Conservation (phyloP, 2,113 vertebrate species). For the Apteryx owenii region DNA sequence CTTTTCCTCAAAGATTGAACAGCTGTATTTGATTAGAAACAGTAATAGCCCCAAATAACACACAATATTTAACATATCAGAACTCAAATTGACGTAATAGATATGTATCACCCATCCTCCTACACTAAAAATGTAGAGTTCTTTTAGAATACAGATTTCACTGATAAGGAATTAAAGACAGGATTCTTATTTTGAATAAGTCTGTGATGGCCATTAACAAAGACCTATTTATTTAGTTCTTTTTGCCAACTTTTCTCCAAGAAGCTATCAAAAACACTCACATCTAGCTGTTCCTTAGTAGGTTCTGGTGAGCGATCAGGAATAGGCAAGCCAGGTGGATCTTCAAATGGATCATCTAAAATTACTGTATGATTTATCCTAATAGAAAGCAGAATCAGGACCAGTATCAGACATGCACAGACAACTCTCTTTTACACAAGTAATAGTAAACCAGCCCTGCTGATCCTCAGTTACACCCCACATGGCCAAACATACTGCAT, state of each 20-base stretch:
- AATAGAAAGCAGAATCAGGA: conserved; percentile 48
- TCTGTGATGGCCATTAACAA: neutral
- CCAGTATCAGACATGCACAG: neutral
- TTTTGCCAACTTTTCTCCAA: neutral
- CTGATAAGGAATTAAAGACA: neutral
- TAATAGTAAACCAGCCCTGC: neutral
- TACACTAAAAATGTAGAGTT: neutral
- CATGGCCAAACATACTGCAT: neutral
- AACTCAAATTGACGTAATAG: neutral
- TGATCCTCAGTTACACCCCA: neutral
- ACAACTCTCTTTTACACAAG: neutral
- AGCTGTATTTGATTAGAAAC: neutral
- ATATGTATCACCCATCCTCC: neutral
- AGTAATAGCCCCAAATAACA: neutral
- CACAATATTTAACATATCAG: neutral
- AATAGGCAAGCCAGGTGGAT: conserved; percentile 87
- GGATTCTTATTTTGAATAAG: neutral
- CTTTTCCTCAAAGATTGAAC: neutral
- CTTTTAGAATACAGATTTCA: neutral
- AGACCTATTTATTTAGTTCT: neutral
- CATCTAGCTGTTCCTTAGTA: conserved; percentile 92
- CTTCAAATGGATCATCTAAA: conserved; percentile 95
- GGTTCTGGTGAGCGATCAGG: conserved; percentile 95
- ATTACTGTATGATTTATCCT: conserved; percentile 98
- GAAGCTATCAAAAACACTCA: conserved; percentile 69